A percentile compares a stretch with the other conserved stretches of the same genome.
Evolutionary conservation across 2,888 invertebrate species (phyloP).

Genomic region (Amiota mariae): DNA sequence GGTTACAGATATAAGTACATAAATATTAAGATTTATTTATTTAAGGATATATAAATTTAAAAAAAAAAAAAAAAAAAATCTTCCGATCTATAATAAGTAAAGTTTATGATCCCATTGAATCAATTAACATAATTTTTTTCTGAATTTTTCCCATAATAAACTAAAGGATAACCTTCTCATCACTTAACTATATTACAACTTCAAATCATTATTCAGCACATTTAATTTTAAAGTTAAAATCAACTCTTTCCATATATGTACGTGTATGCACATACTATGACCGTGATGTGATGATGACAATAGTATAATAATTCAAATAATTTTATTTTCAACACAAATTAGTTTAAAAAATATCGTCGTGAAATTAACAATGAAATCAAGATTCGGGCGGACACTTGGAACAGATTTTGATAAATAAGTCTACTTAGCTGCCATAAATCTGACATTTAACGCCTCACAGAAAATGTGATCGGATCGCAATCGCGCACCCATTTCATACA

Average conservation of each 20-base stretch:
- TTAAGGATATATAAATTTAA: no score
- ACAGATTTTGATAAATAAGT: conserved; percentile 47
- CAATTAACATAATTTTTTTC: not conserved
- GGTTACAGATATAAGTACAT: no score
- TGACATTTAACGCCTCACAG: conserved; percentile 66
- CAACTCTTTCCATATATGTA: not conserved
- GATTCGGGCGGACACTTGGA: not conserved
- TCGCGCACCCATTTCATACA: not conserved
- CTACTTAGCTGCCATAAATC: conserved; percentile 58
- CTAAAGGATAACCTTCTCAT: not conserved
- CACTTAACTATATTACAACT: not conserved
- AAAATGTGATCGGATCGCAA: conserved; percentile 32
- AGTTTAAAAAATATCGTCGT: conserved; percentile 10
- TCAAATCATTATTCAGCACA: conserved; percentile 1
- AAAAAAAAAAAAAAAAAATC: no score
- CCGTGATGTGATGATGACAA: no score
- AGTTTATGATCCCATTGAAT: no score
- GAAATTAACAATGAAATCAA: conserved; percentile 6
- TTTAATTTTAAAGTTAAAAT: not conserved
- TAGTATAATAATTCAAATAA: conserved; percentile 13
- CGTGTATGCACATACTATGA: not conserved
- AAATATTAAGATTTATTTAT: no score
- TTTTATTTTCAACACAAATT: conserved; percentile 27
- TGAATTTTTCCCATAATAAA: not conserved
- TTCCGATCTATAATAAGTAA: no score